phyloP scores from a whole-genome alignment of 1,140 invertebrate genomes.

The Drosophila subobscura region DNA sequence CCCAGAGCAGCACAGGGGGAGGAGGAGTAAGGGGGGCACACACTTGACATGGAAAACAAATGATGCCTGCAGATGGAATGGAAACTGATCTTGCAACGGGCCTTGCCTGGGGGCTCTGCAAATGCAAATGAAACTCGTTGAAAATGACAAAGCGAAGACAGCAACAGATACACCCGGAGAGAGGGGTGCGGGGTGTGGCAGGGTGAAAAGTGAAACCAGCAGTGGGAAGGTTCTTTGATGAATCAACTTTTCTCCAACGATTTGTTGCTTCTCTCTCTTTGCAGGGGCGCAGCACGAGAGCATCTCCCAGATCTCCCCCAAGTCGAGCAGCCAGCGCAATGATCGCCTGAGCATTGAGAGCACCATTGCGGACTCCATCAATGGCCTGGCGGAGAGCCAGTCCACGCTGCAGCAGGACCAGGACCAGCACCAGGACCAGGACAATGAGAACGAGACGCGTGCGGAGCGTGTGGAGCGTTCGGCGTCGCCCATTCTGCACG shows the following conservation, averaged over 20 bases:
- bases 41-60: conserved; percentile 80
- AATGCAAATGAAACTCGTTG: conserved; percentile 68
- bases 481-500: conserved; percentile 74
- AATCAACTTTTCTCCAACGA: no score
- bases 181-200: conserved; percentile 3
- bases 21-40: conserved; percentile 8
- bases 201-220: conserved; percentile 69
- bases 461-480: conserved; percentile 70
- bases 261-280: conserved; percentile 14
- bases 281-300: conserved; percentile 66
- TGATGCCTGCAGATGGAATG: conserved; percentile 63
- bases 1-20: conserved; percentile 35
- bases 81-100: conserved; percentile 33
- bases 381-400: conserved; percentile 23
- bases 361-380: conserved; percentile 58
- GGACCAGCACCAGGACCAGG: conserved; percentile 26
- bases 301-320: conserved; percentile 82
- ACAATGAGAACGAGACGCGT: conserved; percentile 70
- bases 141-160: conserved; percentile 58
- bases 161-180: background rate
- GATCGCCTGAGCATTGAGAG: conserved; percentile 60
- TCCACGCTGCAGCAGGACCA: conserved; percentile 8
- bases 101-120: conserved; percentile 16
- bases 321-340: conserved; percentile 60
- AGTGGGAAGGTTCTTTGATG: conserved; percentile 51